Evolutionary conservation across 1,140 invertebrate genomes (phyloP).

Genomic region (Musca vetustissima): DNA sequence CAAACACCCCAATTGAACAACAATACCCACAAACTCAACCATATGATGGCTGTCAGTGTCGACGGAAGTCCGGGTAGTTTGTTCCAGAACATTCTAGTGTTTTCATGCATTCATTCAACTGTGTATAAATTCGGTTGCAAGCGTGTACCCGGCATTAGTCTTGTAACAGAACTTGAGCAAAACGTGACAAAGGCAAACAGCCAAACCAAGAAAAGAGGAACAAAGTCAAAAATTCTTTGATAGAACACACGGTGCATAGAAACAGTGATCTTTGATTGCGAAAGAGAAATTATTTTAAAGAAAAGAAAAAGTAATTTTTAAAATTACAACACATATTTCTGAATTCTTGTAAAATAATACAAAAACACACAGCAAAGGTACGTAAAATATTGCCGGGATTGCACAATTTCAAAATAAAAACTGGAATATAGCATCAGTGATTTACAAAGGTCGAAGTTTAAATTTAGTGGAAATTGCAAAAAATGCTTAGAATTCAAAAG

Average conservation of each 20-base stretch:
- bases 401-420: too few relatives aligned
- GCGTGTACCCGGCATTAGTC: constrained; percentile 24
- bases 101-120: constrained; percentile 19
- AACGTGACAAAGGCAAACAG: neutral
- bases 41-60: constrained; percentile 15
- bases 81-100: constrained; percentile 27
- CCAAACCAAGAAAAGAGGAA: constrained; percentile 1
- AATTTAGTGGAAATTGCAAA: too few relatives aligned
- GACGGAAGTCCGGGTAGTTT: constrained; percentile 28
- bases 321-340: neutral
- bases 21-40: neutral
- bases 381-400: too few relatives aligned
- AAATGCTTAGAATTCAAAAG: too few relatives aligned
- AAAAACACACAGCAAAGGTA: too few relatives aligned
- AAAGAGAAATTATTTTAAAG: too few relatives aligned
- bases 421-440: too few relatives aligned
- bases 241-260: neutral
- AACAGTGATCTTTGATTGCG: neutral
- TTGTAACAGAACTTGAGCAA: constrained; percentile 14
- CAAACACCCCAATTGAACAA: neutral
- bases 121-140: constrained; percentile 17
- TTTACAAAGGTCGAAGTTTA: too few relatives aligned
- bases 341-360: too few relatives aligned
- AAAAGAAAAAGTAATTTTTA: neutral
- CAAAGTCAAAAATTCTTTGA: neutral